Evolutionary conservation across 2,888 invertebrate genomes (phyloP).

Genomic region (Tenthredo scrophulariae): DNA sequence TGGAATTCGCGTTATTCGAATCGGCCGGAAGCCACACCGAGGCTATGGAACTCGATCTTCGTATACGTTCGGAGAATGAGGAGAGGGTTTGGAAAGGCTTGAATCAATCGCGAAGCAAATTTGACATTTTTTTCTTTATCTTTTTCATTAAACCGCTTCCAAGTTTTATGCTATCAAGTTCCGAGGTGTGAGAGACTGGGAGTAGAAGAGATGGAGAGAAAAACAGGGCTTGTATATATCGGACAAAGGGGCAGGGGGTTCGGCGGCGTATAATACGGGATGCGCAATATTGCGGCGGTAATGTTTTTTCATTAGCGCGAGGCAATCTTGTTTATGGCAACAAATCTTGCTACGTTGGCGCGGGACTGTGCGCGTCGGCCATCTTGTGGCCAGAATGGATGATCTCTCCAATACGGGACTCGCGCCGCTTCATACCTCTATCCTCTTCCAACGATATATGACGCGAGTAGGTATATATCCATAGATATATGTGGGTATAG

Average conservation of each 20-base stretch:
- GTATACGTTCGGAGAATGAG: not conserved
- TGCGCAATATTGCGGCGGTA: conserved; percentile 72
- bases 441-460: conserved; percentile 51
- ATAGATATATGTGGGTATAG: conserved; percentile 18
- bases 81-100: not conserved
- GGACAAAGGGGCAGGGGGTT: conserved; percentile 53
- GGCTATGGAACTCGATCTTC: too few species aligned
- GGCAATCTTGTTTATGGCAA: conserved; percentile 76
- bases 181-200: not conserved
- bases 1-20: not conserved
- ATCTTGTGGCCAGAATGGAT: conserved; percentile 68
- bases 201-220: not conserved
- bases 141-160: not conserved
- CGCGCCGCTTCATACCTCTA: conserved; percentile 45
- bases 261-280: conserved; percentile 63
- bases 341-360: conserved; percentile 72
- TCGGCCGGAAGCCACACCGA: not conserved
- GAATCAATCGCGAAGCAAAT: not conserved
- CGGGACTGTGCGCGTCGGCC: conserved; percentile 61
- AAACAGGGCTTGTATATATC: conserved; percentile 4
- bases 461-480: conserved; percentile 35
- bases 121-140: not conserved
- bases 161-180: not conserved
- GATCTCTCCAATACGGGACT: conserved; percentile 61
- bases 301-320: conserved; percentile 75